Conservation (phyloP, 2,113 vertebrate species). For the Sinosuthora webbiana region DNA sequence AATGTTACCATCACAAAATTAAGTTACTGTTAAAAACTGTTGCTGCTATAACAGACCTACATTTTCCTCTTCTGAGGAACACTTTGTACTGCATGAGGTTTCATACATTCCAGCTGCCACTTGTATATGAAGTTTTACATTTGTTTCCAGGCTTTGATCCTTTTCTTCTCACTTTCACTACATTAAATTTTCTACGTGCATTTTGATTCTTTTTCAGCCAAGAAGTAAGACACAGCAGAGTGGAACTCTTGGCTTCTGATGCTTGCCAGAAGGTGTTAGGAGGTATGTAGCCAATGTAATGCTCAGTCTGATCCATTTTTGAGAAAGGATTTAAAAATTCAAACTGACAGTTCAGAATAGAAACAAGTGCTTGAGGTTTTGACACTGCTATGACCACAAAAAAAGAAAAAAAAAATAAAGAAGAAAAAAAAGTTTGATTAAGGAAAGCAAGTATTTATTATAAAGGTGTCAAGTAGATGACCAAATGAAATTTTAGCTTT, state of each 20-base stretch:
- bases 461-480: background rate
- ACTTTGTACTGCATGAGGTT: background rate
- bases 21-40: background rate
- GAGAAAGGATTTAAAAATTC: slow-evolving; percentile 21
- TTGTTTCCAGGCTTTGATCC: background rate
- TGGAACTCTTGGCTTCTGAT: slow-evolving; percentile 25
- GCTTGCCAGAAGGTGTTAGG: slow-evolving; percentile 26
- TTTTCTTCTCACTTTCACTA: background rate
- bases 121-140: background rate
- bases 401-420: background rate
- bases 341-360: background rate
- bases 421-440: background rate
- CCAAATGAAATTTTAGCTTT: background rate
- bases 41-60: background rate
- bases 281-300: background rate
- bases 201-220: slow-evolving; percentile 21
- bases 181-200: background rate
- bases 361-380: slow-evolving; percentile 14
- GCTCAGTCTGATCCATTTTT: background rate
- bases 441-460: background rate
- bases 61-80: background rate
- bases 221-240: background rate
- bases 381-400: background rate
- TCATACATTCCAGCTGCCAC: slow-evolving; percentile 1
- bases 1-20: background rate